Percentiles rank a stretch among this genome's conserved stretches.
phyloP scores from a whole-genome alignment of 2,888 invertebrate species.

The Digitonthophagus gazella region DNA sequence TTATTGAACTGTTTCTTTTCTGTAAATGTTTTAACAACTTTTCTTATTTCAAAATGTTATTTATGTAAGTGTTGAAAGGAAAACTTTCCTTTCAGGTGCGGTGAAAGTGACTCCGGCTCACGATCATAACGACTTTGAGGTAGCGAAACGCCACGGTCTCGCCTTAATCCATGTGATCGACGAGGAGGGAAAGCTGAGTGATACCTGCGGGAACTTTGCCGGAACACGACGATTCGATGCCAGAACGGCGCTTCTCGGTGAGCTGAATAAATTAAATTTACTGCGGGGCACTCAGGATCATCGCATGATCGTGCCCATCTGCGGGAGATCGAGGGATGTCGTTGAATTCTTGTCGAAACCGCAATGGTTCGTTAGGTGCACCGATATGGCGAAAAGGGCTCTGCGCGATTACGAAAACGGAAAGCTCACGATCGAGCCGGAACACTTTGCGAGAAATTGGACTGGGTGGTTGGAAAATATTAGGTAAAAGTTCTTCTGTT shows the following conservation, averaged over 20 bases:
- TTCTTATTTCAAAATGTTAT: neutral
- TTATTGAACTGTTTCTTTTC: neutral
- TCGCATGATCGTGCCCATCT: constrained; percentile 94
- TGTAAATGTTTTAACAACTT: too few relatives aligned
- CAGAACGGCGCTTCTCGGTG: constrained; percentile 75
- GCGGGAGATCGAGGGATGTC: constrained; percentile 95
- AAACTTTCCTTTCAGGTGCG: constrained; percentile 62
- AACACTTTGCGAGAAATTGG: constrained; percentile 88
- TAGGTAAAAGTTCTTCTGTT: constrained; percentile 49
- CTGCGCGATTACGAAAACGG: constrained; percentile 76
- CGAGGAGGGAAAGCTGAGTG: constrained; percentile 83
- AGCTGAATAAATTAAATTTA: constrained; percentile 64
- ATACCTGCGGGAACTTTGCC: constrained; percentile 71
- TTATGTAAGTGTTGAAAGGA: neutral
- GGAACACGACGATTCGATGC: constrained; percentile 92
- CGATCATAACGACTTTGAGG: constrained; percentile 95
- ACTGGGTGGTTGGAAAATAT: constrained; percentile 95
- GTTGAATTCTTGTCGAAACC: constrained; percentile 95
- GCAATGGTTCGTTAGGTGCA: constrained; percentile 94
- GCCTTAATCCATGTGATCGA: constrained; percentile 86
- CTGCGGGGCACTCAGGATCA: constrained; percentile 65
- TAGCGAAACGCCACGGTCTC: constrained; percentile 84
- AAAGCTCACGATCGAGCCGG: constrained; percentile 82
- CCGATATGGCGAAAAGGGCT: constrained; percentile 86
- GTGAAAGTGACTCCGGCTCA: constrained; percentile 99